Evolutionary conservation across 2,888 invertebrate genomes (phyloP), one percentile per base, ranked within the genome.

Genomic region (Willowsia nigromaculata): DNA sequence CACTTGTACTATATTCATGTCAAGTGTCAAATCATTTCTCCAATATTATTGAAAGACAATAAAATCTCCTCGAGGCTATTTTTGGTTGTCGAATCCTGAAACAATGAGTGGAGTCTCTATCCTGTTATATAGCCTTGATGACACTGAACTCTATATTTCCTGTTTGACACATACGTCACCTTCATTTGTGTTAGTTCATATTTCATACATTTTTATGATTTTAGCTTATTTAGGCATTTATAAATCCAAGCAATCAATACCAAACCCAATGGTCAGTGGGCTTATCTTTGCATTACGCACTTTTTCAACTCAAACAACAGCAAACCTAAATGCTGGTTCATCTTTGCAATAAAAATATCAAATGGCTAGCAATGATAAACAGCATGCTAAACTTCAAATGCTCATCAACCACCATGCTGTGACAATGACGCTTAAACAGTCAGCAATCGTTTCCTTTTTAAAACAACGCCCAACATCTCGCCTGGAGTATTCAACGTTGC

Each of bases 71-170:
- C 68, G 68, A 71, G 68, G 68, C 68, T 71, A 71, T 22, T 71
- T 43, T 71, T 71, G 43, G 68, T 37, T 40, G 43, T 11, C 2
- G 13, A n/a, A 18, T 11, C 22, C 37, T 65, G 15, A 65, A 65
- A 65, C 68, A 71, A 71, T 71, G 13, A 43, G 22, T n/a, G n/a
- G 22, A 43, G 9, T 25, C 68, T 30, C 74, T 30, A 4, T 76
- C 11, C 1, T 37, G 9, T 59, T 59, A 47, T 33, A 56, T 25
- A 40, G 18, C 81, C 81, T 81, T 81, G 81, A 59, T 81, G 81
- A 81, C 81, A 81, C 40, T 59, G 59, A 80, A 81, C 25, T 81
- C 15, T 11, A 50, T 76, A 40, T 81, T 81, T 81, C 81, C 81
- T 81, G 81, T 40, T 40, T 62, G 62, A 81, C 81, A 59, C 37